Base-by-base conservation (phyloP, 1,140 invertebrate species). In the Pachyrhynchus sulphureomaculatus region DNA sequence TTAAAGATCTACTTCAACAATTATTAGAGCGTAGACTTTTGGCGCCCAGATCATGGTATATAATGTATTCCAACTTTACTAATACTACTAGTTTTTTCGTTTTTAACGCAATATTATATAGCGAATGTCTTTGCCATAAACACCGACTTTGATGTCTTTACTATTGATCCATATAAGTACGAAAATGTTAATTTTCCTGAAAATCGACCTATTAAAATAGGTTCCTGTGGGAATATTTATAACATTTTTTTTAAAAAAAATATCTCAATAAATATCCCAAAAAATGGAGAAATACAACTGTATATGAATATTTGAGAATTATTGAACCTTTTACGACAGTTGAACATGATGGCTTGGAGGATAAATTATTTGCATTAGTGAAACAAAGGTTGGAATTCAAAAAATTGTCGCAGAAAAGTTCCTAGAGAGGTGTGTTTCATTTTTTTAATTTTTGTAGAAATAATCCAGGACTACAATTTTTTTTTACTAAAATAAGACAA, bases 271-370 rank as follows among this genome's bases (percentile, higher is more conserved):
- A 39, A 39, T 39, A 39, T n/a, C 41, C 41, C 17, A 44, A 44
- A 44, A 44, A 44, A n/a, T 44, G 41, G 41, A 44, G 41, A 10
- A 44, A 44, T 23, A 44, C 41, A 44, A 44, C 41, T 21, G 15
- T 44, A 1, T 1, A 23, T 2, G 41, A 44, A 23, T 23, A 44
- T 44, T 44, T 44, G 18, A 18, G 41, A 44, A n/a, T 20, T 18
- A 21, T 44, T n/a, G 10, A 15, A 18, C 41, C 41, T 9, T 44
- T 20, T 20, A 1, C 41, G 4, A 4, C 20, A 1, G 9, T 0
- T 4, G 6, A 15, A 10, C 41, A 44, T 2, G 9, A 44, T 23
- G 41, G 41, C 4, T 20, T 44, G 3, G 41, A 44, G 17, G 41
- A 44, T 21, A 21, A 44, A 18, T 20, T 44, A n/a, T 44, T 44